Conservation (phyloP, 2,113 vertebrate species). For the Microtus oregoni region DNA sequence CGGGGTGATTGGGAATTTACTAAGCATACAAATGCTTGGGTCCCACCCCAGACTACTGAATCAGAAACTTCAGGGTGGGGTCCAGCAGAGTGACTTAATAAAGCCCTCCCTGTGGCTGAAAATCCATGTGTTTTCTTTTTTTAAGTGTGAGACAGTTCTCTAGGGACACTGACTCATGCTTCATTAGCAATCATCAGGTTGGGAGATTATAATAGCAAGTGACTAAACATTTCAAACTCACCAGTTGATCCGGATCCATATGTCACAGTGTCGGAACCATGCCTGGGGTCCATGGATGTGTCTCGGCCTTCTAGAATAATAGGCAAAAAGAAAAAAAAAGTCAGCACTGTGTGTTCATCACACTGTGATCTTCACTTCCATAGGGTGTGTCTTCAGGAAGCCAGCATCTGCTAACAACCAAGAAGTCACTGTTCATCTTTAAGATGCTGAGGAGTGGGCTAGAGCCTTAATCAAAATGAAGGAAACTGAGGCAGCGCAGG, state of each 20-base stretch:
- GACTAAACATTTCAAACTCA: slow-evolving; percentile 58
- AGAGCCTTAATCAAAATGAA: slow-evolving; percentile 29
- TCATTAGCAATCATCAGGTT: neutral
- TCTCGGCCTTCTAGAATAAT: slow-evolving; percentile 40
- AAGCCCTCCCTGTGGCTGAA: neutral
- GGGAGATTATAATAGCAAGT: neutral
- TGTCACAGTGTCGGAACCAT: neutral
- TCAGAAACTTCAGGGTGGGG: slow-evolving; percentile 13
- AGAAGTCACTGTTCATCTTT: neutral
- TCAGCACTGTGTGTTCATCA: neutral
- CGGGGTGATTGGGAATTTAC: neutral
- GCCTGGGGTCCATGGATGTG: rapidly evolving
- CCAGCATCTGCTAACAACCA: neutral
- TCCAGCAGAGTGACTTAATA: neutral
- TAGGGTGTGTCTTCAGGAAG: neutral
- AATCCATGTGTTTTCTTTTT: neutral
- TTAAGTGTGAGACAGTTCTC: neutral
- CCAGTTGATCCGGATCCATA: slow-evolving; percentile 32
- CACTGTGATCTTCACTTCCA: neutral
- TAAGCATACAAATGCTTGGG: neutral
- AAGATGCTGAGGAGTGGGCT: neutral
- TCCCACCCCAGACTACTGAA: neutral
- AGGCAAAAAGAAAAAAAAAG: neutral
- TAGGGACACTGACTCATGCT: neutral
- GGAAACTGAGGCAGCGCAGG: neutral